Conservation (phyloP, 2,888 invertebrate genomes). For the Globia sparganii region DNA sequence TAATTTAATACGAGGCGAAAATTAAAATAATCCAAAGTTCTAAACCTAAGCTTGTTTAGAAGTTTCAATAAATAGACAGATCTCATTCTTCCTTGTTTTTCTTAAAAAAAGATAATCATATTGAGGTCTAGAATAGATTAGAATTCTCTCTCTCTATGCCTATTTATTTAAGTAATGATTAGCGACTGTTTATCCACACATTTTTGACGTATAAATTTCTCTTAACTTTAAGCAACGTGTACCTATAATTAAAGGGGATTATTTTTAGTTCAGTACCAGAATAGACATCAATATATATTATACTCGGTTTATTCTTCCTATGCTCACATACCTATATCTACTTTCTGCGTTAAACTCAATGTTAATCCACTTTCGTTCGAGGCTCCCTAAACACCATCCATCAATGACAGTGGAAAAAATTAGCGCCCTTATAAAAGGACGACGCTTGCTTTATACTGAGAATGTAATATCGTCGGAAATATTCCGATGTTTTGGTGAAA, state of each 20-base stretch:
- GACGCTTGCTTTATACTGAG: constrained; percentile 57
- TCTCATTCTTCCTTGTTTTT: neutral
- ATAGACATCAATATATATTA: neutral
- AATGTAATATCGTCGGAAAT: constrained; percentile 63
- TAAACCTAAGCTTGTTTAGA: neutral
- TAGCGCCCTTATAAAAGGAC: constrained; percentile 64
- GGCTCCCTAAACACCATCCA: constrained; percentile 72
- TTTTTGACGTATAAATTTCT: neutral
- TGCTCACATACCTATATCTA: neutral
- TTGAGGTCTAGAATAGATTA: neutral
- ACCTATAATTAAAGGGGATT: neutral
- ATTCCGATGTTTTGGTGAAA: constrained; percentile 58
- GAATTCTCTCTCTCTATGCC: neutral
- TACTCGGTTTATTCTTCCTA: neutral
- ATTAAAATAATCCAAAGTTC: neutral
- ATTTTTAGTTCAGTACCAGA: constrained; percentile 1
- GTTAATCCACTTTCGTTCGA: constrained; percentile 59
- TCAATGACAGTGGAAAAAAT: constrained; percentile 79
- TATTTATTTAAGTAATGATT: neutral
- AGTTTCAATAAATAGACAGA: neutral
- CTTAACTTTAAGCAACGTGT: no score
- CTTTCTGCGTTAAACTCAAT: constrained; percentile 47
- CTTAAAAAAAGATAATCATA: neutral
- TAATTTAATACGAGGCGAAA: neutral
- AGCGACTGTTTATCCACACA: neutral